phyloP scores from a whole-genome alignment of 2,797 vertebrate genomes.

The Sebastolobus altivelis region DNA sequence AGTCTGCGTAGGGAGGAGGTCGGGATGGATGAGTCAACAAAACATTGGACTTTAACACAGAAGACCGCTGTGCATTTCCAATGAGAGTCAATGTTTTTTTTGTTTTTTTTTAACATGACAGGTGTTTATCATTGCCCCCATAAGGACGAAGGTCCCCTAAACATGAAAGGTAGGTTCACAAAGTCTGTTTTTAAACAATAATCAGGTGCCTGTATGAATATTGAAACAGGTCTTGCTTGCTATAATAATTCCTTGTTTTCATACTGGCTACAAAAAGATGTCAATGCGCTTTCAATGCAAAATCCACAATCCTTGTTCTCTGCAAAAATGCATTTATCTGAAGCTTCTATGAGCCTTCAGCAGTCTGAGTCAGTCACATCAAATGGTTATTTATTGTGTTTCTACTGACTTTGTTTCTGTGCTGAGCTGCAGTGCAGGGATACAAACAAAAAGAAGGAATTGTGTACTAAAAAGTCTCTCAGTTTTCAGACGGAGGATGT shows the following conservation, averaged over 20 bases:
- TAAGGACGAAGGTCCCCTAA: background rate
- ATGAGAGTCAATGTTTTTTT: no score
- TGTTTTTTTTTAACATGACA: background rate
- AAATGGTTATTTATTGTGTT: background rate
- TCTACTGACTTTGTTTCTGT: background rate
- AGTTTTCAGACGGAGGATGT: background rate
- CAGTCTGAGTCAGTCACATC: slow-evolving; percentile 1
- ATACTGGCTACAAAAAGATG: background rate
- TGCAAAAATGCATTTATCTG: background rate
- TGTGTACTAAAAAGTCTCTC: background rate
- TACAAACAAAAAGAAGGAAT: background rate
- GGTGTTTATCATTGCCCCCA: background rate
- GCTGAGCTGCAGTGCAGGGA: background rate
- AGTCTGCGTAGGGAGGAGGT: background rate
- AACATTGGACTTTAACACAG: background rate
- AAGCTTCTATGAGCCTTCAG: background rate
- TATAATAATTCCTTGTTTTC: background rate
- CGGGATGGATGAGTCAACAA: background rate
- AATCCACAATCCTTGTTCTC: background rate
- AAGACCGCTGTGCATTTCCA: background rate
- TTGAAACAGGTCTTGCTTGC: background rate
- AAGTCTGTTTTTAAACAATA: accelerated
- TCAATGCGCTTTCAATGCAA: background rate
- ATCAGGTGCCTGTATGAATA: background rate
- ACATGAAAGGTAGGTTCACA: background rate